Conservation (phyloP, 2,113 vertebrate species). For the Forbesichthys papilliferus region DNA sequence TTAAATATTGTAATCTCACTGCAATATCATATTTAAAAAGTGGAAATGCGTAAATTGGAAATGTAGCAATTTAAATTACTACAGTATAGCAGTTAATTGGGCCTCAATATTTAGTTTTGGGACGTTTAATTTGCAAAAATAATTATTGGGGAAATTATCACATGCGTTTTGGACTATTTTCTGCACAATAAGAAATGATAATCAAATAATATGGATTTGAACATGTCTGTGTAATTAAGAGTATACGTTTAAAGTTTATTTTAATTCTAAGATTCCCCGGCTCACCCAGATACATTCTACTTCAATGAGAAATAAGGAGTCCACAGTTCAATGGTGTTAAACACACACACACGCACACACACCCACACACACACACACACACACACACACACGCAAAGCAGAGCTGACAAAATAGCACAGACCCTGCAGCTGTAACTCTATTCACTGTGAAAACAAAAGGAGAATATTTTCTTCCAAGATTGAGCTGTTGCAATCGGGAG, state of each 20-base stretch:
- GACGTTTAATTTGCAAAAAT: too few relatives aligned
- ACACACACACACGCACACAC: not conserved
- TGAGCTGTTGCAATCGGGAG: slow-evolving; percentile 21
- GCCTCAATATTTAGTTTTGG: too few relatives aligned
- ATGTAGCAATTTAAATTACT: too few relatives aligned
- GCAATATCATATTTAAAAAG: too few relatives aligned
- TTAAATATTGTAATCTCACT: too few relatives aligned
- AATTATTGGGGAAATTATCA: too few relatives aligned
- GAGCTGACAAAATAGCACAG: not conserved
- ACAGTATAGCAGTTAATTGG: too few relatives aligned
- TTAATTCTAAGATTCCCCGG: slow-evolving; percentile 1
- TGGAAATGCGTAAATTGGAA: too few relatives aligned
- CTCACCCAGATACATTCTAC: slow-evolving; percentile 29
- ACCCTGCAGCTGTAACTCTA: slow-evolving; percentile 55
- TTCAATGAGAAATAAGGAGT: slow-evolving; percentile 34
- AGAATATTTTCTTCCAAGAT: slow-evolving; percentile 27
- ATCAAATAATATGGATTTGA: too few relatives aligned
- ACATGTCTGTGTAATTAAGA: not conserved
- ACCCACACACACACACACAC: not conserved
- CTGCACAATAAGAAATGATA: too few relatives aligned
- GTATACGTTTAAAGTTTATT: not conserved
- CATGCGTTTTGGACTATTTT: too few relatives aligned
- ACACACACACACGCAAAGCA: not conserved
- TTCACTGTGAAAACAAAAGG: slow-evolving; percentile 50
- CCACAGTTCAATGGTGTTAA: slow-evolving; percentile 12